Evolutionary conservation across 2,113 vertebrate species (phyloP).

Genomic region (Caretta caretta): DNA sequence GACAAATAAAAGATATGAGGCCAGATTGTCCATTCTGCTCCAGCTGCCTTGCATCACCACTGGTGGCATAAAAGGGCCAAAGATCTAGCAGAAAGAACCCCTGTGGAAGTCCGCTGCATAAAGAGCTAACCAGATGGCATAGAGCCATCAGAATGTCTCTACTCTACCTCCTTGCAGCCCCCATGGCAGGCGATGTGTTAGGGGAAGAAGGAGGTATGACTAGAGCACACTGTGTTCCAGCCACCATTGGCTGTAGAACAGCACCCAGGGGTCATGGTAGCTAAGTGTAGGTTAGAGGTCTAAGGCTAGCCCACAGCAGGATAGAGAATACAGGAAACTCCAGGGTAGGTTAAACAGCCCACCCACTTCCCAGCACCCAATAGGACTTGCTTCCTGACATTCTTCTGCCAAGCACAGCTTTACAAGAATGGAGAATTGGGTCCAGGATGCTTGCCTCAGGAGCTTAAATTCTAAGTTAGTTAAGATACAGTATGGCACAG

Average conservation of each 20-base stretch:
- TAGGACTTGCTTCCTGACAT: neutral
- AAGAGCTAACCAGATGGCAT: neutral
- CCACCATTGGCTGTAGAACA: neutral
- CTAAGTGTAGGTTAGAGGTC: neutral
- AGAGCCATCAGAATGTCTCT: neutral
- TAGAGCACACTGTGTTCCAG: constrained; percentile 20
- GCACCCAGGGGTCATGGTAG: accelerated
- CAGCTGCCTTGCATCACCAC: accelerated
- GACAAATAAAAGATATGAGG: neutral
- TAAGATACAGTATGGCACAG: neutral
- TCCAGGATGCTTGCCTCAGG: neutral
- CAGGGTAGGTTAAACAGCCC: accelerated
- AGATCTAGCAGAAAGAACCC: neutral
- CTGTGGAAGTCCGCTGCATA: neutral
- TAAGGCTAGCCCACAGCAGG: neutral
- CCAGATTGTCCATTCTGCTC: accelerated
- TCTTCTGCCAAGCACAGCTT: accelerated
- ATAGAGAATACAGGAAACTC: accelerated
- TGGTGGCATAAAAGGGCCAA: accelerated
- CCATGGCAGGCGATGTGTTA: accelerated
- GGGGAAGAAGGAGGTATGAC: neutral
- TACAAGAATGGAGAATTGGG: accelerated
- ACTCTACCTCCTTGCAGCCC: neutral
- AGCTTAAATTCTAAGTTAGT: neutral
- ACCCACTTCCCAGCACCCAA: neutral